phyloP scores from a whole-genome alignment of 2,113 vertebrate species.

The Myrmophylax atrothorax region DNA sequence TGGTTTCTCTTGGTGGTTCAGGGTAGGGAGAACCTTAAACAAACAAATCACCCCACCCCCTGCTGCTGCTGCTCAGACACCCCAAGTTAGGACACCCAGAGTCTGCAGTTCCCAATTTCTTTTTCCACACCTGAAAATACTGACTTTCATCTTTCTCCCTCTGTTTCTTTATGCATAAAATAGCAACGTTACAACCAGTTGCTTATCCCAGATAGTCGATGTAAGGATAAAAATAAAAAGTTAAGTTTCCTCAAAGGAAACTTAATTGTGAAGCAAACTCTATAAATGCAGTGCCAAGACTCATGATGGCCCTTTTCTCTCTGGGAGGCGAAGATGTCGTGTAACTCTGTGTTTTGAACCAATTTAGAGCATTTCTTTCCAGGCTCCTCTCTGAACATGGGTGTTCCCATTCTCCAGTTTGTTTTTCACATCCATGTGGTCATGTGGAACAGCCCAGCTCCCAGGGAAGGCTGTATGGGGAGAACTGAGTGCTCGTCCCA shows the following conservation, averaged over 20 bases:
- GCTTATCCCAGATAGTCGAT: background rate
- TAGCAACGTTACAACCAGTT: background rate
- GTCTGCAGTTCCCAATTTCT: background rate
- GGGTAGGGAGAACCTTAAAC: background rate
- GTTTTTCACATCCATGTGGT: background rate
- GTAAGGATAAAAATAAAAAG: background rate
- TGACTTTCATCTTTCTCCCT: background rate
- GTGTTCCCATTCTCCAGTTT: conserved; percentile 27
- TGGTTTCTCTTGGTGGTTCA: background rate
- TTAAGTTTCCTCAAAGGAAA: background rate
- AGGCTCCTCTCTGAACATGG: conserved; percentile 7
- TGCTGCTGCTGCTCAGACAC: background rate
- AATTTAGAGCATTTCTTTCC: background rate
- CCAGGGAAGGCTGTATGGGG: background rate
- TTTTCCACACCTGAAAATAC: background rate
- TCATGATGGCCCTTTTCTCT: background rate
- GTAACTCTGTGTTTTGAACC: background rate
- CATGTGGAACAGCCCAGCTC: conserved; percentile 8
- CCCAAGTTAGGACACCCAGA: background rate
- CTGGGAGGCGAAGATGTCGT: background rate
- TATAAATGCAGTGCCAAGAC: background rate
- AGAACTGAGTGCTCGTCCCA: background rate
- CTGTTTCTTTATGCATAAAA: background rate
- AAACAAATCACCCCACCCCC: background rate
- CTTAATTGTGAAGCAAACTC: background rate